Conservation (phyloP, 2,888 invertebrate species). For the Drosophila longiperda region DNA sequence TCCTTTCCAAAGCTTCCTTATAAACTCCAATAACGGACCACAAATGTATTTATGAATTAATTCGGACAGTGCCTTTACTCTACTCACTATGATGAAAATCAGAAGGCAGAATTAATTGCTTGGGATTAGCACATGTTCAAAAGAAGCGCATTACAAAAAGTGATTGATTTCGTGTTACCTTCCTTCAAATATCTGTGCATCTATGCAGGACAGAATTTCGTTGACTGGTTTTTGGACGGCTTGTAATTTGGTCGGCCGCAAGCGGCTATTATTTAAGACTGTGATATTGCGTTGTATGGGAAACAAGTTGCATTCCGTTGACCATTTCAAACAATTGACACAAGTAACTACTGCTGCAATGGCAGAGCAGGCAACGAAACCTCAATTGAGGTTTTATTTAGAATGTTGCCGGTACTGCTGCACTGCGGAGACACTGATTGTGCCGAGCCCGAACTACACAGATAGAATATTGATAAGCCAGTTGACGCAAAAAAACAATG, state of each 20-base stretch:
- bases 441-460: conserved; percentile 67
- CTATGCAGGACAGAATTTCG: conserved; percentile 57
- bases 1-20: conserved; percentile 23
- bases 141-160: conserved; percentile 26
- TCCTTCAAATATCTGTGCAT: conserved; percentile 31
- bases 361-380: conserved; percentile 47
- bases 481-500: conserved; percentile 32
- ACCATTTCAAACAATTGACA: conserved; percentile 81
- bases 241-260: conserved; percentile 66
- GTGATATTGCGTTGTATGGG: conserved; percentile 52
- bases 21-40: background rate
- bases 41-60: conserved; percentile 64
- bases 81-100: conserved; percentile 13
- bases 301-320: conserved; percentile 84
- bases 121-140: conserved; percentile 42
- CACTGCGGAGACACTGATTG: conserved; percentile 54
- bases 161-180: conserved; percentile 43
- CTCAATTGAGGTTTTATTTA: conserved; percentile 78
- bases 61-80: conserved; percentile 67
- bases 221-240: conserved; percentile 60
- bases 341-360: conserved; percentile 47
- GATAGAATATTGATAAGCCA: conserved; percentile 83
- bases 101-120: conserved; percentile 13
- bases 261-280: conserved; percentile 65
- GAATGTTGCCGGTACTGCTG: conserved; percentile 70